phyloP scores from a whole-genome alignment of 2,888 invertebrate genomes.

The Mechanitis messenoides region DNA sequence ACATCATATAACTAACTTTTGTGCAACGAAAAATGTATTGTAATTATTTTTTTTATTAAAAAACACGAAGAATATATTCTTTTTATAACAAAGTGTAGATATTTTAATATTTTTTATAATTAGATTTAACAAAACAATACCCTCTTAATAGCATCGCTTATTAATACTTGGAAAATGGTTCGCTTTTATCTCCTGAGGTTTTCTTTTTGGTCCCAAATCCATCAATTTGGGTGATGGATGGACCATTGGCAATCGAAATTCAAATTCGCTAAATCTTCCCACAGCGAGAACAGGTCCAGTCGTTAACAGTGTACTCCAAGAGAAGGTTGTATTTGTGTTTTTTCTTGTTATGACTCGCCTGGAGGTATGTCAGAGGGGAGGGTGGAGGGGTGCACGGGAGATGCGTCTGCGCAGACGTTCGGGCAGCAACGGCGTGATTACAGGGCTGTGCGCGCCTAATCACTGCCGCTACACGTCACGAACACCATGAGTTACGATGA shows the following conservation, averaged over 20 bases:
- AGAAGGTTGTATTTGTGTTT: slow-evolving; percentile 50
- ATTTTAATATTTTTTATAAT: slow-evolving; percentile 16
- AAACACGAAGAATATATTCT: no score
- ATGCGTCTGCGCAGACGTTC: slow-evolving; percentile 66
- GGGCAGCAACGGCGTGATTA: slow-evolving; percentile 72
- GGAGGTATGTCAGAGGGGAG: slow-evolving; percentile 33
- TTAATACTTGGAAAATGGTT: slow-evolving; percentile 61
- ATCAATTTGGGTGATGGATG: slow-evolving; percentile 76
- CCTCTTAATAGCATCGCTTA: slow-evolving; percentile 56
- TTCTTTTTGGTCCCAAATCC: slow-evolving; percentile 72
- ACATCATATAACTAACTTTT: not conserved
- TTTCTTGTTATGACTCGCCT: slow-evolving; percentile 68
- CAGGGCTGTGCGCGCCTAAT: slow-evolving; percentile 69
- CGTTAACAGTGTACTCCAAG: slow-evolving; percentile 65
- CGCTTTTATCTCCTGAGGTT: slow-evolving; percentile 64
- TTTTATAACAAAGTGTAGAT: not conserved
- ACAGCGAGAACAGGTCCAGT: slow-evolving; percentile 71
- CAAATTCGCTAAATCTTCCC: slow-evolving; percentile 77
- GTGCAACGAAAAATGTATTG: not conserved
- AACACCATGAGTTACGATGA: slow-evolving; percentile 33
- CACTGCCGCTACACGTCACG: slow-evolving; percentile 59
- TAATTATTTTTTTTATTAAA: no score
- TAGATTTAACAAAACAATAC: slow-evolving; percentile 42
- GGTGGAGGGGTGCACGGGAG: slow-evolving; percentile 32
- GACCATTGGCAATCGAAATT: slow-evolving; percentile 71